A percentile compares a stretch with the other conserved stretches of the same genome.
Evolutionary conservation across 2,888 invertebrate genomes (phyloP).

Genomic region (Ditylenchus weischeri): DNA sequence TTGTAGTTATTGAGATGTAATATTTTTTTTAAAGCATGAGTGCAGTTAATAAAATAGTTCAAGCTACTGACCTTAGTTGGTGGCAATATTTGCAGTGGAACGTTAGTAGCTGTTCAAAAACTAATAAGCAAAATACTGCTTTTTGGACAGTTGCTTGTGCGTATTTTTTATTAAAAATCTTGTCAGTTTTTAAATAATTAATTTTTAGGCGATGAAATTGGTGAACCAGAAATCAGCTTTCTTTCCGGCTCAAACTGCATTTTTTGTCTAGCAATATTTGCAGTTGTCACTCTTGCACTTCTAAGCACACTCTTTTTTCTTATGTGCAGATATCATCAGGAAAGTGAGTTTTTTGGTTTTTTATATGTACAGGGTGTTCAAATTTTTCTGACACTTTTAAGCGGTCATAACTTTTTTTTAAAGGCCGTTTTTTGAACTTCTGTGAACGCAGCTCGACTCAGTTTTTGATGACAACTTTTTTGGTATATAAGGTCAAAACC

Average conservation of each 20-base stretch:
- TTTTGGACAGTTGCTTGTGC: conserved; percentile 53
- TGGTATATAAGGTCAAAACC: too few relatives aligned
- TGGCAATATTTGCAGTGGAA: conserved; percentile 57
- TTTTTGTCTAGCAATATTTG: conserved; percentile 19
- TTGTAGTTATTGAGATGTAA: too few relatives aligned
- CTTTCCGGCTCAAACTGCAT: conserved; percentile 20
- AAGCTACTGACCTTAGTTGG: conserved; percentile 49
- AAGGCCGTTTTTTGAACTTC: too few relatives aligned
- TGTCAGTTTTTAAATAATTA: not conserved
- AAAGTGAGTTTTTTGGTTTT: not conserved
- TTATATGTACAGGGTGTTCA: too few relatives aligned
- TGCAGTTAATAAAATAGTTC: not conserved
- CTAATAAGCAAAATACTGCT: conserved; percentile 44
- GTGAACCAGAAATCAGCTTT: not conserved
- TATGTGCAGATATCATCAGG: conserved; percentile 24
- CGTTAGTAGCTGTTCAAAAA: conserved; percentile 46
- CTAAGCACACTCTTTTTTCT: conserved; percentile 22
- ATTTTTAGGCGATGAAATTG: conserved; percentile 24
- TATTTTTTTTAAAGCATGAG: too few relatives aligned
- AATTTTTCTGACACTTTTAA: too few relatives aligned
- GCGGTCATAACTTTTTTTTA: too few relatives aligned
- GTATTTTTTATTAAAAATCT: too few relatives aligned
- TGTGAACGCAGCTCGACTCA: too few relatives aligned
- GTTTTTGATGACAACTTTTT: too few relatives aligned
- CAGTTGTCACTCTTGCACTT: conserved; percentile 27